phyloP scores from a whole-genome alignment of 2,797 vertebrate species.

The Chrysocyon brachyurus region DNA sequence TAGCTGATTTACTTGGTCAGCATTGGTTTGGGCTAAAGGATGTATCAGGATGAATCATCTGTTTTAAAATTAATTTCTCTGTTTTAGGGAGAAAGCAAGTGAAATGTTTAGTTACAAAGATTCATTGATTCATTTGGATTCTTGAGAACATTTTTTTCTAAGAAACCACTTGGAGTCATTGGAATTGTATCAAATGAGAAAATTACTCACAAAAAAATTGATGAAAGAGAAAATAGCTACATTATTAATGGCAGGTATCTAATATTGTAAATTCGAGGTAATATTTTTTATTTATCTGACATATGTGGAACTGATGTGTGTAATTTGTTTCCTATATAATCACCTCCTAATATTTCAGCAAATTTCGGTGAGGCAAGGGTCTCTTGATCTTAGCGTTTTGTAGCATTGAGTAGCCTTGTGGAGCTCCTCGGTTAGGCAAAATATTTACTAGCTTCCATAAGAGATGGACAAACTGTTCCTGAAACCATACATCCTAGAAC shows the following conservation, averaged over 20 bases:
- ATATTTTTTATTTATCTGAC: conserved; percentile 28
- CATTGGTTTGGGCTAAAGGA: background rate
- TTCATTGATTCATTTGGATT: background rate
- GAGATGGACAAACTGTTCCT: background rate
- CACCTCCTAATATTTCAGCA: background rate
- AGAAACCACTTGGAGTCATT: background rate
- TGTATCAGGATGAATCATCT: background rate
- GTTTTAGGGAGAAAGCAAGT: background rate
- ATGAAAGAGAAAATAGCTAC: background rate
- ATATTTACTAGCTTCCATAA: background rate
- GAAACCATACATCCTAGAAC: background rate
- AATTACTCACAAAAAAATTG: conserved; percentile 4
- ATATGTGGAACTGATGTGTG: background rate
- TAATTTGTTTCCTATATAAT: background rate
- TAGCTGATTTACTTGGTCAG: background rate
- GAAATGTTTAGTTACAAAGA: conserved; percentile 6
- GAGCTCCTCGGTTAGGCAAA: background rate
- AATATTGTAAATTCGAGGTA: background rate
- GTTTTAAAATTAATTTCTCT: background rate
- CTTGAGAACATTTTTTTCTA: background rate
- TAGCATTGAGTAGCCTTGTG: background rate
- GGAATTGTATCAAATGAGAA: background rate
- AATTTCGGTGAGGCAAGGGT: background rate
- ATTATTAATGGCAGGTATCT: background rate
- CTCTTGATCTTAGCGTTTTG: background rate